A percentile compares a stretch with the other conserved stretches of the same genome.
These are phyloP conservation scores for Lysiphlebus fabarum DNA, from an alignment of 1,140 invertebrate genomes.

Conservation along the genomic window DNA sequence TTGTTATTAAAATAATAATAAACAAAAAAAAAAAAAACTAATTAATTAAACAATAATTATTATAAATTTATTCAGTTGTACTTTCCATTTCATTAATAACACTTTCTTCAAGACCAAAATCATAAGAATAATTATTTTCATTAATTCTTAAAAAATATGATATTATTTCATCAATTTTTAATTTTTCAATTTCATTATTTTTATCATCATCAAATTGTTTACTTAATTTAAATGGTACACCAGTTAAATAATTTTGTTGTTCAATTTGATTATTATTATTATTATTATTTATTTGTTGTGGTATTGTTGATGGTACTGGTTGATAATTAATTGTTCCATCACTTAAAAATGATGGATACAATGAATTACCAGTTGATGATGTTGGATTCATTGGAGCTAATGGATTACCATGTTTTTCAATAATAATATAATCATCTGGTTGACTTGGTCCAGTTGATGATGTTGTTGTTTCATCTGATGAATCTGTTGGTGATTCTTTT, in stretches of 20 bases:
- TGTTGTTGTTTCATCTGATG: conserved; percentile 32
- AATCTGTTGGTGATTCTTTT: conserved; percentile 40
- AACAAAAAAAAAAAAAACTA: too few species aligned
- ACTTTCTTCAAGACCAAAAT: conserved; percentile 45
- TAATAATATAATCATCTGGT: conserved; percentile 40
- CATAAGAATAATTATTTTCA: conserved; percentile 38
- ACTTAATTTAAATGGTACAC: conserved; percentile 47
- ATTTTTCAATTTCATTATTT: conserved; percentile 37
- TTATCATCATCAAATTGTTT: conserved; percentile 38
- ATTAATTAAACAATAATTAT: too few species aligned
- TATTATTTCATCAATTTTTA: conserved; percentile 45
- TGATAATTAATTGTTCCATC: conserved; percentile 25
- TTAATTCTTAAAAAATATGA: conserved; percentile 43
- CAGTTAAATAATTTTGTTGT: conserved; percentile 36
- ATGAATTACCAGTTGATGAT: conserved; percentile 18
- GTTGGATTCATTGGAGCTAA: conserved; percentile 16
- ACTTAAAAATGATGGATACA: conserved; percentile 41
- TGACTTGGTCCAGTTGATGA: conserved; percentile 24
- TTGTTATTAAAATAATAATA: too few species aligned
- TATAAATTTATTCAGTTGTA: too few species aligned
- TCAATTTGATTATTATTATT: conserved; percentile 29
- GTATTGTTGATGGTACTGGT: conserved; percentile 16
- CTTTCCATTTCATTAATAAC: conserved; percentile 50
- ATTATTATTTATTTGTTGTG: conserved; percentile 1
- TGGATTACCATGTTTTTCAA: conserved; percentile 34